Percentiles rank a stretch among this genome's conserved stretches.
Evolutionary conservation across 2,888 invertebrate species (phyloP).

Genomic region (Pollenia griseotomentosa): DNA sequence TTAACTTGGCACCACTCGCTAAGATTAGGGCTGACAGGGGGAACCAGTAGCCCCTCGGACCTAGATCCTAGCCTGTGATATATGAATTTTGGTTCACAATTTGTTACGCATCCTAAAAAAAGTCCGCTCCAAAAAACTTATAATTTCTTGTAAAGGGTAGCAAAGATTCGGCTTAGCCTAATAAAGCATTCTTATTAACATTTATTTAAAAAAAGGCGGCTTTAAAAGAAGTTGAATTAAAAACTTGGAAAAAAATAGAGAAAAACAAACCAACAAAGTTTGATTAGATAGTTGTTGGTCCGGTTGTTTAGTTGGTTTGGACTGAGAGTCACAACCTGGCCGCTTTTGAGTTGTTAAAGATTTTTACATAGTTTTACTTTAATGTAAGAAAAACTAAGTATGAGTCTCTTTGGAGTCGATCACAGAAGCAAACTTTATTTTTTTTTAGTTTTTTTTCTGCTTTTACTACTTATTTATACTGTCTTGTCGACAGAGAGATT

Average conservation of each 20-base stretch:
- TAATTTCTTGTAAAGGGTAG: no score
- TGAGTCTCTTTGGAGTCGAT: constrained; percentile 24
- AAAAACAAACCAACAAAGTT: constrained; percentile 51
- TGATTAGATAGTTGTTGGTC: constrained; percentile 74
- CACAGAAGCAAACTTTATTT: constrained; percentile 64
- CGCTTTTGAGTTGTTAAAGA: constrained; percentile 48
- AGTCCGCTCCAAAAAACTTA: no score
- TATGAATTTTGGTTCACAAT: no score
- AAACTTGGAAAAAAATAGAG: constrained; percentile 10
- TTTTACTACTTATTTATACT: constrained; percentile 60
- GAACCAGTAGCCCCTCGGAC: no score
- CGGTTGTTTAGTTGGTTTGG: constrained; percentile 58
- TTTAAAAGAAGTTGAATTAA: constrained; percentile 58
- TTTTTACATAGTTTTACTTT: constrained; percentile 49
- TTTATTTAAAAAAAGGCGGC: constrained; percentile 25
- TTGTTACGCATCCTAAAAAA: no score
- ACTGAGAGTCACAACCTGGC: not conserved
- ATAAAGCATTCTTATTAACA: no score
- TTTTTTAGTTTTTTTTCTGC: constrained; percentile 4
- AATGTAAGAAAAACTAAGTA: not conserved
- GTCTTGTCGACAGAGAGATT: constrained; percentile 76
- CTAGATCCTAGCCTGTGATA: no score
- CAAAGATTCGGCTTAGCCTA: no score
- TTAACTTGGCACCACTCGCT: no score
- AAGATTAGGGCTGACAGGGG: no score